Percentiles rank a stretch among this genome's conserved stretches.
These are phyloP conservation scores for Athene noctua DNA, from an alignment of 2,113 vertebrate genomes.

Conservation along the genomic window DNA sequence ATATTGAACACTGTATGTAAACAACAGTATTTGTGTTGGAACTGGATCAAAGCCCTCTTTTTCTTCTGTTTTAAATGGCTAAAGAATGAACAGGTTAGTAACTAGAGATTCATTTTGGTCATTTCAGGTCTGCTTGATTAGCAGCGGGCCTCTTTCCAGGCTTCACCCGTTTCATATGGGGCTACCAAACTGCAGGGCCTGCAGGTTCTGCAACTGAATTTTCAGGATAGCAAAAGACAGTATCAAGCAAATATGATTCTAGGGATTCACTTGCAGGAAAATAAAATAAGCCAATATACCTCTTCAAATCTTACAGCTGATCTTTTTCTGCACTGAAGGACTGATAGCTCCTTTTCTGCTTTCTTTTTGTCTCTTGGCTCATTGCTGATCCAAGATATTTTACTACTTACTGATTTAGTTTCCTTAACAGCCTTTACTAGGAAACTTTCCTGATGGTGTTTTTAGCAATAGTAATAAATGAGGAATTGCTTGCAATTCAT, in stretches of 20 bases:
- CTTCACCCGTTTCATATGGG: constrained; percentile 3
- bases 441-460: neutral
- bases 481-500: neutral
- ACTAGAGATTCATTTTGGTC: constrained; percentile 10
- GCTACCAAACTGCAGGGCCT: neutral
- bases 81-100: constrained; percentile 49
- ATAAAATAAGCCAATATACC: neutral
- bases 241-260: constrained; percentile 10
- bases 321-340: neutral
- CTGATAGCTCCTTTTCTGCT: neutral
- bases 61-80: constrained; percentile 17
- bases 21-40: constrained; percentile 61
- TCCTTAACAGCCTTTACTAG: neutral
- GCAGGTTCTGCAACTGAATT: neutral
- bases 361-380: neutral
- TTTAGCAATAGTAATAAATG: neutral
- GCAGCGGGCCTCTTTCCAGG: neutral
- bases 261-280: neutral
- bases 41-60: constrained; percentile 59
- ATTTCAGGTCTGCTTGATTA: neutral
- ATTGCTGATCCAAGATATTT: neutral
- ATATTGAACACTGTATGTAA: neutral
- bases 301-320: neutral
- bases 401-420: neutral
- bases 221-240: neutral